phyloP scores from a whole-genome alignment of 2,888 invertebrate species.

The Gerris lacustris region DNA sequence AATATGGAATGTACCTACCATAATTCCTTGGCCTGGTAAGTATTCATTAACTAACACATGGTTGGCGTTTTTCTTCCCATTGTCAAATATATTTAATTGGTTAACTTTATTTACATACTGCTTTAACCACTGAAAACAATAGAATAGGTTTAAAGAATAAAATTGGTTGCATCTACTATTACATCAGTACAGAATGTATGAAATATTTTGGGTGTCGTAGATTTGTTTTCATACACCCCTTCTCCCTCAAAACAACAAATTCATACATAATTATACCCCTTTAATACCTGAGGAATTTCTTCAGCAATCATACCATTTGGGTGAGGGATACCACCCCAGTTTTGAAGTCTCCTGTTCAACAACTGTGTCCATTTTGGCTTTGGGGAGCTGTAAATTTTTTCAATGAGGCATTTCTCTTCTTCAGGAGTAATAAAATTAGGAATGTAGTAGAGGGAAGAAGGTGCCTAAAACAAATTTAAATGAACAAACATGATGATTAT shows the following conservation, averaged over 20 bases:
- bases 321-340: constrained; percentile 94
- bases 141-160: too few species aligned
- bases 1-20: constrained; percentile 43
- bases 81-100: constrained; percentile 54
- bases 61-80: constrained; percentile 55
- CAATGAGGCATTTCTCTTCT: constrained; percentile 59
- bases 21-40: constrained; percentile 82
- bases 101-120: constrained; percentile 57
- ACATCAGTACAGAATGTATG: too few species aligned
- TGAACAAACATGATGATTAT: too few species aligned
- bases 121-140: constrained; percentile 55
- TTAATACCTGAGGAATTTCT: constrained; percentile 52
- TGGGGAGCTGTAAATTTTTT: constrained; percentile 64
- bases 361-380: constrained; percentile 94
- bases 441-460: constrained; percentile 62
- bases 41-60: constrained; percentile 95
- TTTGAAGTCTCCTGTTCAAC: constrained; percentile 81
- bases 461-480: constrained; percentile 38
- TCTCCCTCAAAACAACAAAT: too few species aligned
- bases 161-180: too few species aligned
- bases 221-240: too few species aligned
- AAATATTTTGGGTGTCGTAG: too few species aligned
- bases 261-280: too few species aligned
- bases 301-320: constrained; percentile 87
- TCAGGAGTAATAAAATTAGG: constrained; percentile 69